Evolutionary conservation across 2,797 vertebrate species (phyloP).

Genomic region (Sylvilagus floridanus): DNA sequence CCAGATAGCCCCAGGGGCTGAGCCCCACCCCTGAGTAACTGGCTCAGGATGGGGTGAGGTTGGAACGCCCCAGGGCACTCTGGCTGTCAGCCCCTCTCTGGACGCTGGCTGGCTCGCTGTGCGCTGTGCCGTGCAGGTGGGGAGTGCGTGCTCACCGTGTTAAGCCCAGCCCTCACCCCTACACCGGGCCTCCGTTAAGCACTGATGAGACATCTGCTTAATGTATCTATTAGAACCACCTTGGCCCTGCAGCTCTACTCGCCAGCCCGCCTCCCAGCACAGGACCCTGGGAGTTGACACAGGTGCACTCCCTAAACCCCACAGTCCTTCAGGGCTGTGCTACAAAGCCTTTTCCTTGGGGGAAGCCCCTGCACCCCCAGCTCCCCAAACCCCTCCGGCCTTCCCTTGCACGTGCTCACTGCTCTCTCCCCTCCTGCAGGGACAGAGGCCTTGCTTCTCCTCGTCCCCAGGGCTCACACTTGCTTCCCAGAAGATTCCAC

Average conservation of each 20-base stretch:
- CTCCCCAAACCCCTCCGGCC: background rate
- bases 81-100: background rate
- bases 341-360: background rate
- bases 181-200: accelerated
- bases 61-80: background rate
- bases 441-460: background rate
- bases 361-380: background rate
- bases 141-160: accelerated
- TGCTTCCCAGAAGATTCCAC: background rate
- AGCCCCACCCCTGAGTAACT: background rate
- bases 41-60: background rate
- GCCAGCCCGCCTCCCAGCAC: background rate
- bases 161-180: background rate
- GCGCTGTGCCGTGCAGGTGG: accelerated
- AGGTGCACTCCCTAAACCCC: background rate
- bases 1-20: background rate
- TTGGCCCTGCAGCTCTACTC: background rate
- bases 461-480: background rate
- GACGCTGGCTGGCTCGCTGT: background rate
- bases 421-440: background rate
- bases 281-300: background rate
- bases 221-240: background rate
- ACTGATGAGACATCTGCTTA: background rate
- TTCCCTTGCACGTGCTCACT: background rate
- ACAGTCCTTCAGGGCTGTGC: background rate